These are phyloP conservation scores for Hydriomena furcata DNA, from an alignment of 2,888 invertebrate species.

Conservation along the genomic window DNA sequence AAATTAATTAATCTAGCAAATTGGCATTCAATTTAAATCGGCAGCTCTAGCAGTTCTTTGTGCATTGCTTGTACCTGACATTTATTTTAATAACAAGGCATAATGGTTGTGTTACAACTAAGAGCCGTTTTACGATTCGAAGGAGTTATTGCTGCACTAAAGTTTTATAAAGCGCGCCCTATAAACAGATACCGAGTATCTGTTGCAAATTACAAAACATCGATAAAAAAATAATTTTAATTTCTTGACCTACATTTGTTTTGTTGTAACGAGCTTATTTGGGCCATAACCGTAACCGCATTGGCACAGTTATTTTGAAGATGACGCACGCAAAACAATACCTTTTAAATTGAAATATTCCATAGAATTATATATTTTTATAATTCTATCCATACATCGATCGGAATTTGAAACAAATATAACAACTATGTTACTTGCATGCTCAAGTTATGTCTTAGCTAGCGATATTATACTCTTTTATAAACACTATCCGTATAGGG, in stretches of 20 bases:
- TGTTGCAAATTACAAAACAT: constrained; percentile 29
- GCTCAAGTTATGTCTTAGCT: neutral
- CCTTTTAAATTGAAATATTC: too few relatives aligned
- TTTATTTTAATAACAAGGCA: constrained; percentile 51
- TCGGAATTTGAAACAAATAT: too few relatives aligned
- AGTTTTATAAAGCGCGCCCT: constrained; percentile 36
- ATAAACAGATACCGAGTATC: constrained; percentile 32
- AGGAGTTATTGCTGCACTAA: constrained; percentile 43
- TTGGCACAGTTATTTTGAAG: constrained; percentile 5
- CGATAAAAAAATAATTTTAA: constrained; percentile 36
- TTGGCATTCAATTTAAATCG: constrained; percentile 36
- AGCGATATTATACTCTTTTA: too few relatives aligned
- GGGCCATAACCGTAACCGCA: constrained; percentile 4
- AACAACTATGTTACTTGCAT: neutral
- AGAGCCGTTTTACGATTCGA: constrained; percentile 42
- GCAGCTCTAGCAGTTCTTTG: constrained; percentile 40
- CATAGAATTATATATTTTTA: too few relatives aligned
- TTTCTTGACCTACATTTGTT: constrained; percentile 25
- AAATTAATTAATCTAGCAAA: constrained; percentile 12
- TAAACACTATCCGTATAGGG: constrained; percentile 14
- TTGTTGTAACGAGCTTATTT: neutral
- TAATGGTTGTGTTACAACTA: constrained; percentile 43
- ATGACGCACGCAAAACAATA: constrained; percentile 9
- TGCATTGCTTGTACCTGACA: constrained; percentile 44
- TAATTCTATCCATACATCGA: too few relatives aligned